Percentiles rank a stretch among this genome's conserved stretches.
Conservation (phyloP, 2,888 invertebrate genomes). For the Chymomyza fuscimana region DNA sequence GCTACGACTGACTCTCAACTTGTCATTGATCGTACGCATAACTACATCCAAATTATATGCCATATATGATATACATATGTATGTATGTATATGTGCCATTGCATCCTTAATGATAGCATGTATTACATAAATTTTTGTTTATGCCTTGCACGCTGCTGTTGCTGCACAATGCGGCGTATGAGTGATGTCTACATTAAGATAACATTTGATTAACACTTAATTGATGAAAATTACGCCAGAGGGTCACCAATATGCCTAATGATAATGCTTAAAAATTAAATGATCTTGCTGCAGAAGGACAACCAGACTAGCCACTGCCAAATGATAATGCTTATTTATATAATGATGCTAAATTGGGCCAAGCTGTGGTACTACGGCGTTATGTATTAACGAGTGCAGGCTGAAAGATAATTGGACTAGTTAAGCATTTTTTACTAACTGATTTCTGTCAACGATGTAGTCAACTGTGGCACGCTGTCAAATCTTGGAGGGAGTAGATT, state of each 20-base stretch:
- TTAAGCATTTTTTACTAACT: no score
- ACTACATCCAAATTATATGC: conserved; percentile 20
- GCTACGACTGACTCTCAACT: conserved; percentile 12
- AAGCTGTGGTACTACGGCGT: neutral
- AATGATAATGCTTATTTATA: conserved; percentile 20
- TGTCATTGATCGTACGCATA: conserved; percentile 53
- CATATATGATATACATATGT: conserved; percentile 22
- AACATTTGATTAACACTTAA: conserved; percentile 60
- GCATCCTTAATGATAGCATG: conserved; percentile 51
- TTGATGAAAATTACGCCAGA: conserved; percentile 59
- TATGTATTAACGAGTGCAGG: no score
- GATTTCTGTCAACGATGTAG: no score
- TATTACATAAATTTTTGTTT: conserved; percentile 63
- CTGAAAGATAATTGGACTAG: no score
- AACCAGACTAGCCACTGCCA: conserved; percentile 24
- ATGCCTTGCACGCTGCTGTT: conserved; percentile 21
- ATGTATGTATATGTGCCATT: neutral
- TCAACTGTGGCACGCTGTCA: no score
- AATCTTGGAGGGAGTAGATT: no score
- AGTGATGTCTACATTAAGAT: conserved; percentile 68
- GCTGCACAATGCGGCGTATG: conserved; percentile 31
- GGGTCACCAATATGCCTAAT: conserved; percentile 47
- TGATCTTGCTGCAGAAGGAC: conserved; percentile 43
- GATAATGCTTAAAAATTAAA: conserved; percentile 53
- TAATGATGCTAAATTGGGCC: conserved; percentile 21